Conservation (phyloP, 2,797 vertebrate species). For the Melopsittacus undulatus region DNA sequence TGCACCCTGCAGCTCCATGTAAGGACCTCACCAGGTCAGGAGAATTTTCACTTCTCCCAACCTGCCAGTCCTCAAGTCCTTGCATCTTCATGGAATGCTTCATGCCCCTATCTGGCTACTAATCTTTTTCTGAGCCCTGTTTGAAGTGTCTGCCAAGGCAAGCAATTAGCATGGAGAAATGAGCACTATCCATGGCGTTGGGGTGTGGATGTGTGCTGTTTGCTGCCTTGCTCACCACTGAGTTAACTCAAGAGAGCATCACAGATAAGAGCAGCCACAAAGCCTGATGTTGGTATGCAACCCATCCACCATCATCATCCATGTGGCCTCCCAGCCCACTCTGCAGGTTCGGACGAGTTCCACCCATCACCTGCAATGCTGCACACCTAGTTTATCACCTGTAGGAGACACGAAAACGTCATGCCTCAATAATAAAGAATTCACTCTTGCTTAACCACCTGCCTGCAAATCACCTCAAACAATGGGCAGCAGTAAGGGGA, state of each 20-base stretch:
- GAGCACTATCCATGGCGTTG: background rate
- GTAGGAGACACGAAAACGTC: background rate
- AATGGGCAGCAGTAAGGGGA: background rate
- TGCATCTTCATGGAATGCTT: background rate
- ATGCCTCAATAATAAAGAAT: background rate
- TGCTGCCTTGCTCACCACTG: background rate
- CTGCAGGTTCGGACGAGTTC: background rate
- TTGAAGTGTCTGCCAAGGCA: background rate
- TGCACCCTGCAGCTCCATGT: background rate
- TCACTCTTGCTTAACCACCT: background rate
- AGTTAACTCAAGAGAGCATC: background rate
- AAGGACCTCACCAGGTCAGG: background rate
- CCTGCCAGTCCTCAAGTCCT: background rate
- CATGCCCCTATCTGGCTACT: background rate
- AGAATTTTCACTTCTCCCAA: background rate
- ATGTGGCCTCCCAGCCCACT: background rate
- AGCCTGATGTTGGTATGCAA: background rate
- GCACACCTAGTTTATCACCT: slow-evolving; percentile 1
- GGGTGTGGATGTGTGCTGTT: background rate
- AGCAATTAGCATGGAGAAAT: background rate
- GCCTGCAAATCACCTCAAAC: fast-evolving
- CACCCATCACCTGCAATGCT: background rate
- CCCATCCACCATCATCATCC: background rate
- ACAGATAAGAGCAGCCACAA: background rate
- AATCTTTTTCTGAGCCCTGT: background rate